Percentiles rank a stretch among this genome's conserved stretches.
These are phyloP conservation scores for Diabrotica virgifera DNA, from an alignment of 1,140 invertebrate species.

Conservation along the genomic window DNA sequence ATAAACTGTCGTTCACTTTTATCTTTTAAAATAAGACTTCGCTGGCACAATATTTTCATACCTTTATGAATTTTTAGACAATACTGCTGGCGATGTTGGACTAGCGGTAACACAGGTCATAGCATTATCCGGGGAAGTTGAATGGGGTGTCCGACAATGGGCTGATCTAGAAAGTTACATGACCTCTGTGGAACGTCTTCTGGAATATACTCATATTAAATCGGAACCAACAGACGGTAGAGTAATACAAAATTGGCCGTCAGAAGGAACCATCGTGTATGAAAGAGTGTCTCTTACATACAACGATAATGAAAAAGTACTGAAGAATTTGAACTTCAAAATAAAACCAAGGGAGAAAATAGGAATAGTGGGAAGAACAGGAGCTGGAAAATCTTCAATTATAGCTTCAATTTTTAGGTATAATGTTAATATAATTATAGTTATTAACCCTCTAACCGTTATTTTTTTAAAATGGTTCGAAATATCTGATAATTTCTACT, in stretches of 20 bases:
- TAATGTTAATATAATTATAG: too few species aligned
- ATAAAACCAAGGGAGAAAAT: conserved; percentile 63
- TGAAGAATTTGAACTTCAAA: conserved; percentile 61
- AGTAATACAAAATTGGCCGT: conserved; percentile 59
- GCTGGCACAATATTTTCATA: too few species aligned
- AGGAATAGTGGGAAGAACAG: conserved; percentile 69
- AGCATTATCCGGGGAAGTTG: conserved; percentile 73
- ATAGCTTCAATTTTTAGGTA: conserved; percentile 66
- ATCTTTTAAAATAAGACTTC: too few species aligned
- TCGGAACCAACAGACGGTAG: conserved; percentile 70
- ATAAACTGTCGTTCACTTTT: too few species aligned
- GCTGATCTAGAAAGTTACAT: conserved; percentile 82
- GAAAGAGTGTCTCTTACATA: conserved; percentile 66
- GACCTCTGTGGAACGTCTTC: conserved; percentile 72
- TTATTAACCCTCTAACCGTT: too few species aligned
- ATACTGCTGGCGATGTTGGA: conserved; percentile 63
- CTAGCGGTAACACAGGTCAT: conserved; percentile 77
- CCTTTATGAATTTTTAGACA: background rate
- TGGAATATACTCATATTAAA: conserved; percentile 68
- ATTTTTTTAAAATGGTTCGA: too few species aligned
- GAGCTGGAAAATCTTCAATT: conserved; percentile 80
- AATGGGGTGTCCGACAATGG: conserved; percentile 83
- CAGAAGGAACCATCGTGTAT: conserved; percentile 65
- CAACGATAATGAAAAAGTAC: conserved; percentile 60
- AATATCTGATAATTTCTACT: too few species aligned